These are phyloP conservation scores for Natator depressus DNA, from an alignment of 2,113 vertebrate genomes.

Conservation along the genomic window DNA sequence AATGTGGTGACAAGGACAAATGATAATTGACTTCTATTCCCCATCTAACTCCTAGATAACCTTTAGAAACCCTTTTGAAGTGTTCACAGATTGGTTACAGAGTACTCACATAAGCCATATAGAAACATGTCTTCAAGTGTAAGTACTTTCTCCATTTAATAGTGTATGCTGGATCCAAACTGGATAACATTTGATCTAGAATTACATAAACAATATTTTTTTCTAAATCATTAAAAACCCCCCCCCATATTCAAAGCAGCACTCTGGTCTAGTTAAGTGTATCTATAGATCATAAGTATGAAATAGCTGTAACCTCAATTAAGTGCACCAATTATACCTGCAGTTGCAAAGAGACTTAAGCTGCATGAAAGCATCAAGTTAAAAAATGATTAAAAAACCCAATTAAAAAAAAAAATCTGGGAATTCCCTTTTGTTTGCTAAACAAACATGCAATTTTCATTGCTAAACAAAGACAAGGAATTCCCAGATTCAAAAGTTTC, in stretches of 20 bases:
- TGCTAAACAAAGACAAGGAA: not conserved
- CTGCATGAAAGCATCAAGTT: not conserved
- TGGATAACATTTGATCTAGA: constrained; percentile 93
- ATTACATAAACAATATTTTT: constrained; percentile 17
- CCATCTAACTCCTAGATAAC: not conserved
- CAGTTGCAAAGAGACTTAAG: not conserved
- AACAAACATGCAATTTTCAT: not conserved
- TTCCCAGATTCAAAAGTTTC: not conserved
- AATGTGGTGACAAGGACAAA: not conserved
- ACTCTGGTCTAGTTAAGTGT: not conserved
- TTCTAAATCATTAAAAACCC: not conserved
- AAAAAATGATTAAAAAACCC: not conserved
- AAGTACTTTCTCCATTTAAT: constrained; percentile 98
- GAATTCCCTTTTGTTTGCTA: not conserved
- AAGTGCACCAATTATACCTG: not conserved
- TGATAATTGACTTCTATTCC: not conserved
- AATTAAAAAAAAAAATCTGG: not conserved
- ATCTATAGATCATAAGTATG: not conserved
- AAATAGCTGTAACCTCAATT: not conserved
- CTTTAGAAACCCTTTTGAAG: not conserved
- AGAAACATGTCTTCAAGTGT: constrained; percentile 95
- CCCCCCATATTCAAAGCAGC: not conserved
- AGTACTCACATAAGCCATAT: constrained; percentile 95
- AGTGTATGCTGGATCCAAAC: constrained; percentile 91
- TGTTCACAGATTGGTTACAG: not conserved